Evolutionary conservation across 1,140 invertebrate genomes (phyloP).

Genomic region (Trialeurodes vaporariorum): DNA sequence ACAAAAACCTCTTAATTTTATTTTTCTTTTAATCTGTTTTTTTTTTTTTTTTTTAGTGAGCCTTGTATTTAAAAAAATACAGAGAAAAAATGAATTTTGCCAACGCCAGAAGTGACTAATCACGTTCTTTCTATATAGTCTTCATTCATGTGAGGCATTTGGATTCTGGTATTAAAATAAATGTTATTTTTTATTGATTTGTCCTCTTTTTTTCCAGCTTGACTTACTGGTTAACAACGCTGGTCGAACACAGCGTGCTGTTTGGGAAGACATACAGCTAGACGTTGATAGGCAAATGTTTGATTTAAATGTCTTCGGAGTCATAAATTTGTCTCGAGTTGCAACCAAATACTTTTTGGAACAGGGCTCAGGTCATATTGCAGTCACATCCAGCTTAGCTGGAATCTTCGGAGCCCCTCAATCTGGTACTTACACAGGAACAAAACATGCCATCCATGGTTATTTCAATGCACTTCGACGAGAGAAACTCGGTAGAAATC

Average conservation of each 20-base stretch:
- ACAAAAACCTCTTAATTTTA: too few relatives aligned
- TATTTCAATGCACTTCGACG: slow-evolving; percentile 51
- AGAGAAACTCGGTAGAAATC: slow-evolving; percentile 46
- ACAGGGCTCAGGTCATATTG: slow-evolving; percentile 49
- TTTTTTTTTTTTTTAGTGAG: too few relatives aligned
- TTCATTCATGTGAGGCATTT: too few relatives aligned
- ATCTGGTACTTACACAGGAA: slow-evolving; percentile 61
- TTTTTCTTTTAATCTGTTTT: too few relatives aligned
- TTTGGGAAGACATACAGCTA: slow-evolving; percentile 61
- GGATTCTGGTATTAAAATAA: background rate
- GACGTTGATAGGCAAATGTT: slow-evolving; percentile 66
- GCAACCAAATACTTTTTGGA: slow-evolving; percentile 53
- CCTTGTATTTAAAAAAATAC: too few relatives aligned
- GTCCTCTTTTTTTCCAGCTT: slow-evolving; percentile 41
- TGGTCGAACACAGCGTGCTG: slow-evolving; percentile 63
- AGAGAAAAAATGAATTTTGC: slow-evolving; percentile 12
- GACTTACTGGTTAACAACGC: slow-evolving; percentile 75
- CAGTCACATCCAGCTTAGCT: slow-evolving; percentile 57
- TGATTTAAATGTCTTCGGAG: slow-evolving; percentile 68
- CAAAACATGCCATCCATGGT: slow-evolving; percentile 72
- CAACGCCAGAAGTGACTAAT: background rate
- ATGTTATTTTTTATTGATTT: background rate
- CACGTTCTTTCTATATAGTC: too few relatives aligned
- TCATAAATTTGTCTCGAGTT: slow-evolving; percentile 54
- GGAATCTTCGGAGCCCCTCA: slow-evolving; percentile 55